Base-by-base conservation (phyloP, 2,797 vertebrate species). In the Hemibagrus guttatus region DNA sequence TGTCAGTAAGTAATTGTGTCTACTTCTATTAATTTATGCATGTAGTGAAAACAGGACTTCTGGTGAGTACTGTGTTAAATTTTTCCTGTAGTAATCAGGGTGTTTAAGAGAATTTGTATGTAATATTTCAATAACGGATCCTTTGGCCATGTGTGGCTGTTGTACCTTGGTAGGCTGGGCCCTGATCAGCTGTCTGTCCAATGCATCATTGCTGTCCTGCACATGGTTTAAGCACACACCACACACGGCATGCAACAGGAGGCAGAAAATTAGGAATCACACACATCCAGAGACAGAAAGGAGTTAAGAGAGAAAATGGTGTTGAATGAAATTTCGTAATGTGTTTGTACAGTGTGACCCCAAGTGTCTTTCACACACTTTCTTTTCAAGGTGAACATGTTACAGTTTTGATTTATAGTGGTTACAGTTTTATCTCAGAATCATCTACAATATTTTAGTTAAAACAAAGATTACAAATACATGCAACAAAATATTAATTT, bases 181-280 rank as follows among this genome's bases (percentile, higher is more conserved):
- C 96, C 97, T 97, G 96, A 99, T 97, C 98, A 97, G 97, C 96
- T 95, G 97, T 96, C 96, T 97, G 90, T 95, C 97, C 97, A 97
- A 97, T 97, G 97, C 98, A 99, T 99, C 98, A 99, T 96, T 99
- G 97, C 95, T 98, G 96, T 97, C 97, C 94, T 99, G 98, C 97
- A 98, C 96, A 97, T 94, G 95, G 96, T 99, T 98, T 98, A 96
- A 96, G 96, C 96, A 97, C 85, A 96, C 95, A 94, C 91, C 93
- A 94, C 94, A 95, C 94, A 95, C 92, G 91, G 93, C 95, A 95
- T 95, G 95, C 95, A 94, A 95, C 94, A 93, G 95, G 93, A 95
- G 90, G 95, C 93, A 96, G 92, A 96, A 91, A 95, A 93, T 96
- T 95, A 96, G 94, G 93, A 89, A 93, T 93, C 94, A 91, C 94